A percentile compares a stretch with the other conserved stretches of the same genome.
These are phyloP conservation scores for Melinaea menophilus DNA, from an alignment of 2,888 invertebrate genomes.

Conservation along the genomic window DNA sequence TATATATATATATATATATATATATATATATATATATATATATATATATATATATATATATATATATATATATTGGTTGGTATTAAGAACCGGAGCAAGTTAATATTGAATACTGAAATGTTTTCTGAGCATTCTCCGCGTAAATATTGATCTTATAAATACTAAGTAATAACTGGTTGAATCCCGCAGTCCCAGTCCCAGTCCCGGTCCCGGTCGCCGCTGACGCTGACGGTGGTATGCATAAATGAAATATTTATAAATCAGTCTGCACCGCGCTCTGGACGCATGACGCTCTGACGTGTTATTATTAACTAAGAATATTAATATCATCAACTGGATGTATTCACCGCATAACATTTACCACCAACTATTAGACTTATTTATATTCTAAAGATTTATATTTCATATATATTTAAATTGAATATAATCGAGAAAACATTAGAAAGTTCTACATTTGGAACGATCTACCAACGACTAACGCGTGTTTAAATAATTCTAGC, in stretches of 20 bases:
- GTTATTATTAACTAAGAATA: constrained; percentile 12
- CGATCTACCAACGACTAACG: constrained; percentile 17
- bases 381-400: constrained; percentile 5
- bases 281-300: constrained; percentile 5
- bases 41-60: too few species aligned
- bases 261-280: constrained; percentile 9
- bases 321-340: constrained; percentile 4
- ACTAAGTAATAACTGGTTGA: constrained; percentile 19
- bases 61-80: neutral
- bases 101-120: constrained; percentile 17
- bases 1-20: neutral
- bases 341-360: neutral
- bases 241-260: constrained; percentile 25
- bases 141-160: constrained; percentile 19
- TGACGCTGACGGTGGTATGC: constrained; percentile 12
- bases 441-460: constrained; percentile 5
- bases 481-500: constrained; percentile 14
- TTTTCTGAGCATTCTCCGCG: constrained; percentile 16
- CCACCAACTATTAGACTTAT: too few species aligned
- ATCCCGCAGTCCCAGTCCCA: constrained; percentile 4
- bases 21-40: too few species aligned
- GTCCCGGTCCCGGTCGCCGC: too few species aligned
- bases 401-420: constrained; percentile 15
- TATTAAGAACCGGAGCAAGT: neutral
- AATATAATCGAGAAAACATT: constrained; percentile 17